Base-by-base conservation (phyloP, 2,888 invertebrate species). In the Calameuta filiformis region DNA sequence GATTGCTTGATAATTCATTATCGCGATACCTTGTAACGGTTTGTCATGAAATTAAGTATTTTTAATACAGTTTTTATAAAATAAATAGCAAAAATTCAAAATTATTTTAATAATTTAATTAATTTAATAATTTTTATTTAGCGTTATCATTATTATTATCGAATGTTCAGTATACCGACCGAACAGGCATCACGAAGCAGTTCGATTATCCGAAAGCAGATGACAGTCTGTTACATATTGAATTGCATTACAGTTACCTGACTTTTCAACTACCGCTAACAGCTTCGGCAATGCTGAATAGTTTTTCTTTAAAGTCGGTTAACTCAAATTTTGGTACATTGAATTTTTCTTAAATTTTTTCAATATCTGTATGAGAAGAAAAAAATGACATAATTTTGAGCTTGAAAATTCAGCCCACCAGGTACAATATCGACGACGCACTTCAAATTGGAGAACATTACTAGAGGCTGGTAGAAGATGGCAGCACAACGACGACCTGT, bases 401-500 rank as follows among this genome's bases (percentile, higher is more conserved):
- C 0, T 9, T 23, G 71, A 31, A 71, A 34, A 4, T 71, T 71
- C 4, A 71, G 71, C 15, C 71, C 71, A 15, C 71, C 71, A 31
- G 71, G 33, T 71, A 56, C 71, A 11, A 11, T 71, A 71, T 31
- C 71, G 33, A 34, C 71, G 31, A 6, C 6, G 23, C 12, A 23
- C 0, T 56, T 6, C 56, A 2, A 56, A 23, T 9, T 0, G 23
- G 6, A 9, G 23, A 1, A 56, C 15, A 6, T 9, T 9, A 56
- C 56, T 56, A 23, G 56, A 23, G 56, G 23, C 56, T 56, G 9
- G 56, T 56, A 56, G 15, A 80, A 86, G 87, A 84, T 85, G 87
- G 87, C 86, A 83, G 74, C 69, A 75, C 76, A n/a, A 76, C 81
- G 76, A 73, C 81, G 84, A 87, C 87, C 87, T 87, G 86, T 84